phyloP scores from a whole-genome alignment of 1,140 invertebrate genomes.

The Mizuhopecten yessoensis region DNA sequence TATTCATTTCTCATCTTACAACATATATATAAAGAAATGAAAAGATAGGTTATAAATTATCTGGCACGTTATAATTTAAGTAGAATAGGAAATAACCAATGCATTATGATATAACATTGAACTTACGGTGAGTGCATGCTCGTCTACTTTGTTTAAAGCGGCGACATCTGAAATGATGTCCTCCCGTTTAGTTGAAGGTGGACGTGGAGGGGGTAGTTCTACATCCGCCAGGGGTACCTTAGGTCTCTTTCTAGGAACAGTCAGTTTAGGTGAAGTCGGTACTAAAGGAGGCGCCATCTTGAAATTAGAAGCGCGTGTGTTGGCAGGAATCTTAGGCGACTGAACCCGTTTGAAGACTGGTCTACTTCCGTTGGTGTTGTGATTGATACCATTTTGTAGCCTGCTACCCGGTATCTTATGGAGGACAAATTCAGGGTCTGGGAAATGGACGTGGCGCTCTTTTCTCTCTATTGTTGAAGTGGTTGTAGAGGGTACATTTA shows the following conservation, averaged over 20 bases:
- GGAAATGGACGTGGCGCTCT: background rate
- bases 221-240: background rate
- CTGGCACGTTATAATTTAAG: no score
- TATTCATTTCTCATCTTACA: no score
- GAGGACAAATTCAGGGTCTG: background rate
- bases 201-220: slow-evolving; percentile 43
- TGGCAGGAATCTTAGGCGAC: background rate
- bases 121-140: slow-evolving; percentile 48
- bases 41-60: no score
- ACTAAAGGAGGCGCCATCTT: background rate
- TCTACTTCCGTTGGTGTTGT: background rate
- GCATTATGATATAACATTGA: no score
- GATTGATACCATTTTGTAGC: background rate
- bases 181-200: slow-evolving; percentile 41
- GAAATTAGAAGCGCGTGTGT: background rate
- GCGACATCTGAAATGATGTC: slow-evolving; percentile 48
- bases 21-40: no score
- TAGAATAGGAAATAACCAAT: no score
- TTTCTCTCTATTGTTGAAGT: background rate
- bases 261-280: background rate
- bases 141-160: slow-evolving; percentile 50
- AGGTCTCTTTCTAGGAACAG: background rate
- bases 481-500: background rate
- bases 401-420: background rate
- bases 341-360: background rate